Percentiles rank a stretch among this genome's conserved stretches.
phyloP scores from a whole-genome alignment of 2,113 vertebrate genomes.

The Apteryx owenii region DNA sequence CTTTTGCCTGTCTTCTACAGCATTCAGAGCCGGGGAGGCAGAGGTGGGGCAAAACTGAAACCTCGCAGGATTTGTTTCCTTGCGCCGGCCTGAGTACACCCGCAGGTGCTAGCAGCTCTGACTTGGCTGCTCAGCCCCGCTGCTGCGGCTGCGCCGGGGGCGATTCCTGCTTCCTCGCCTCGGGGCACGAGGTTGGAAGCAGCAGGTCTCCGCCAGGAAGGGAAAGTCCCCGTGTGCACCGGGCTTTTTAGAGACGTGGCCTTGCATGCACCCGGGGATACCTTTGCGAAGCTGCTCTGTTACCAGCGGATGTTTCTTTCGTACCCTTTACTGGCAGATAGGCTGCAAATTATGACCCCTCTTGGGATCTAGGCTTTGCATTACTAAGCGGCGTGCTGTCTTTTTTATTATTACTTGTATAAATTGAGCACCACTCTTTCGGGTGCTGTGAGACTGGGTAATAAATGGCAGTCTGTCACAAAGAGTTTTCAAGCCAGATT shows the following conservation, averaged over 20 bases:
- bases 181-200: not conserved
- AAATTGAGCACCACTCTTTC: not conserved
- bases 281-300: not conserved
- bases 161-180: not conserved
- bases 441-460: not conserved
- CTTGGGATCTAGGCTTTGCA: not conserved
- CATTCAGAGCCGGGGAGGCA: not conserved
- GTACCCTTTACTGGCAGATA: not conserved
- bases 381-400: not conserved
- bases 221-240: accelerated
- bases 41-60: not conserved
- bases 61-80: not conserved
- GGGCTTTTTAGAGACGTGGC: not conserved
- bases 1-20: not conserved
- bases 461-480: conserved; percentile 35
- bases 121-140: not conserved
- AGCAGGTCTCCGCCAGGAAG: not conserved
- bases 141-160: not conserved
- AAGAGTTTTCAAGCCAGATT: not conserved
- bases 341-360: not conserved
- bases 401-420: not conserved
- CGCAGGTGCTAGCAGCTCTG: not conserved
- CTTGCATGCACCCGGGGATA: accelerated
- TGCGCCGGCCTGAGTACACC: not conserved
- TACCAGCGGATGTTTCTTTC: not conserved